A percentile compares a stretch with the other conserved stretches of the same genome.
phyloP scores from a whole-genome alignment of 2,797 vertebrate species.

The Calcarius lapponicus region DNA sequence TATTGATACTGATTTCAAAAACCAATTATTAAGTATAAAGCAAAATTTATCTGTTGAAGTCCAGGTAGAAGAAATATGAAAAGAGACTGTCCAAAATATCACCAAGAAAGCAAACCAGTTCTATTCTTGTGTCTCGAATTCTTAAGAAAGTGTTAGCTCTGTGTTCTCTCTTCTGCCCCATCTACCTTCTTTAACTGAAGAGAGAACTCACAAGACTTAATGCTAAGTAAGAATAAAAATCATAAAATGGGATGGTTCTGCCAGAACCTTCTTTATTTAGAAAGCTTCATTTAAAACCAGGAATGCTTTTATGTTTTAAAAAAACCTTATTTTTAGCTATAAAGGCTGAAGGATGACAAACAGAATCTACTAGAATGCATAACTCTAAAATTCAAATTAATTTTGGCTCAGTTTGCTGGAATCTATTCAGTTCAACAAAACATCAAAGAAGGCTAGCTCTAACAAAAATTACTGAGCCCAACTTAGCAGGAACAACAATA shows the following conservation, averaged over 20 bases:
- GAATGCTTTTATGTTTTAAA: not conserved
- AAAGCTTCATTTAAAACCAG: not conserved
- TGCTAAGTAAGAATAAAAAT: not conserved
- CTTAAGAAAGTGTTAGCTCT: fast-evolving
- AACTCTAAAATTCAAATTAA: not conserved
- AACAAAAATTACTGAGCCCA: not conserved
- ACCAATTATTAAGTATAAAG: not conserved
- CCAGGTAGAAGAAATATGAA: not conserved
- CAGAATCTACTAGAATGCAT: not conserved
- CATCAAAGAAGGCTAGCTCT: not conserved
- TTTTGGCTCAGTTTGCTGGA: not conserved
- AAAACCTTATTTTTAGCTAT: not conserved
- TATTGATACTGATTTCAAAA: not conserved
- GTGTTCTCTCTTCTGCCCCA: not conserved
- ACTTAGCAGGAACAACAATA: not conserved
- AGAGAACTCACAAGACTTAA: not conserved
- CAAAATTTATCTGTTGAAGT: not conserved
- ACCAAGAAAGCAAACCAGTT: not conserved
- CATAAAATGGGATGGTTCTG: not conserved
- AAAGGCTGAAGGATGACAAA: not conserved
- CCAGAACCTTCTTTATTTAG: not conserved
- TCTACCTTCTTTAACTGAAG: not conserved
- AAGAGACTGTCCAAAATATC: not conserved
- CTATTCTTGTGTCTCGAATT: not conserved
- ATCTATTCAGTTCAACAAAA: not conserved